phyloP scores from a whole-genome alignment of 2,113 vertebrate genomes.

The Melanocharis versteri region DNA sequence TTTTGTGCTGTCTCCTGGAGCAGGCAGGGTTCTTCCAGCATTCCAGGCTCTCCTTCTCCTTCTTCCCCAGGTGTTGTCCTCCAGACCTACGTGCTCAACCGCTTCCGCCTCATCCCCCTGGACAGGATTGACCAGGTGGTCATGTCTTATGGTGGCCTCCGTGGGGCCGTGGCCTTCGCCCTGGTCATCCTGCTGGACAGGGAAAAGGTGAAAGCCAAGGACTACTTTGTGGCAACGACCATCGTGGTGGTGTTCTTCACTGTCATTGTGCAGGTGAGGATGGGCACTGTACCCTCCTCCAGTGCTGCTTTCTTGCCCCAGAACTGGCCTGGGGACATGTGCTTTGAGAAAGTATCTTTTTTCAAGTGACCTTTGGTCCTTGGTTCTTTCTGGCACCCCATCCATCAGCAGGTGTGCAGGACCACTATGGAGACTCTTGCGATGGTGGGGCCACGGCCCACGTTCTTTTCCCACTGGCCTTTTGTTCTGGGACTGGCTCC shows the following conservation, averaged over 20 bases:
- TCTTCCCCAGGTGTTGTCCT: conserved; percentile 84
- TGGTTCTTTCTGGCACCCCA: not conserved
- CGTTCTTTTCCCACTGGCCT: accelerated
- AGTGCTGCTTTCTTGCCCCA: not conserved
- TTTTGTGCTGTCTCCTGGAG: not conserved
- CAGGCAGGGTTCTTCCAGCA: not conserved
- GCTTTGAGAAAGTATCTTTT: not conserved
- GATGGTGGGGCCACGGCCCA: accelerated
- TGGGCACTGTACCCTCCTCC: not conserved
- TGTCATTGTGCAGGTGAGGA: conserved; percentile 93
- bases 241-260: conserved; percentile 98
- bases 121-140: conserved; percentile 97
- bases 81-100: conserved; percentile 92
- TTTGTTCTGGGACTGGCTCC: not conserved
- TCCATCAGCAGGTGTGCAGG: not conserved
- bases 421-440: accelerated
- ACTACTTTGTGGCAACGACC: conserved; percentile 95
- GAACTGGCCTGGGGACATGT: not conserved
- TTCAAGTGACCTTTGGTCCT: not conserved
- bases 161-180: conserved; percentile 93
- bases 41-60: conserved; percentile 39
- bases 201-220: conserved; percentile 88
- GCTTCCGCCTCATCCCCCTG: conserved; percentile 89
- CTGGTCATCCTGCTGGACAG: conserved; percentile 89
- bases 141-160: conserved; percentile 96